phyloP scores from a whole-genome alignment of 2,888 invertebrate species.

The Sarcophaga rosellei region DNA sequence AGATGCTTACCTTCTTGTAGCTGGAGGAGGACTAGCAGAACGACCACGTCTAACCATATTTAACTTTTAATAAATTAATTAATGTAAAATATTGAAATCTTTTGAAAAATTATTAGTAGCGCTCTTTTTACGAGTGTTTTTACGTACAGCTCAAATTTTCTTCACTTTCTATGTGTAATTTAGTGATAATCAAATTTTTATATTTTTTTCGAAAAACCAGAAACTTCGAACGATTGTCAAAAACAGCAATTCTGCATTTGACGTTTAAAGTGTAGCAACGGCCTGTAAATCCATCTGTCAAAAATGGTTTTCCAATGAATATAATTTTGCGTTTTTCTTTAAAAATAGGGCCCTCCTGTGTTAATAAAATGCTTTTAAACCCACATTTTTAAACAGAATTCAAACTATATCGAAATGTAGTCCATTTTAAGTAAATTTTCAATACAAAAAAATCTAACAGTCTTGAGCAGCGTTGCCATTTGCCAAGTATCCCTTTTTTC shows the following conservation, averaged over 20 bases:
- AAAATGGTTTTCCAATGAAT: too few relatives aligned
- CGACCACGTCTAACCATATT: slow-evolving; percentile 90
- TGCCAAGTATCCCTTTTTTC: too few relatives aligned
- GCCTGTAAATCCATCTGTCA: background rate
- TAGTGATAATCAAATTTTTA: slow-evolving; percentile 28
- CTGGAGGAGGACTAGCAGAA: slow-evolving; percentile 87
- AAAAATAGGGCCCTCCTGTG: too few relatives aligned
- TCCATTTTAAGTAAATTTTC: too few relatives aligned
- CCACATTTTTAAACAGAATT: too few relatives aligned
- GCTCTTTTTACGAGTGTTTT: background rate
- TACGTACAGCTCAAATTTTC: slow-evolving; percentile 31
- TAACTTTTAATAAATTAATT: slow-evolving; percentile 62
- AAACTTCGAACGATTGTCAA: slow-evolving; percentile 38
- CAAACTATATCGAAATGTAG: too few relatives aligned
- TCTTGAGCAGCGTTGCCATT: too few relatives aligned
- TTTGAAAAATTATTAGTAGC: background rate
- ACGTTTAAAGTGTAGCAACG: background rate
- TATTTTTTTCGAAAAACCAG: slow-evolving; percentile 36
- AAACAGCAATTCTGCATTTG: background rate
- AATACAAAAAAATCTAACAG: too few relatives aligned
- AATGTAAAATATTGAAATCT: slow-evolving; percentile 16
- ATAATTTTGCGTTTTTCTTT: background rate
- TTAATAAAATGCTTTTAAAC: too few relatives aligned
- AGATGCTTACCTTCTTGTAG: slow-evolving; percentile 83
- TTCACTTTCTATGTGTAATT: slow-evolving; percentile 33